These are phyloP conservation scores for Drosophila nr. fundita DNA, from an alignment of 2,888 invertebrate species.

Conservation along the genomic window DNA sequence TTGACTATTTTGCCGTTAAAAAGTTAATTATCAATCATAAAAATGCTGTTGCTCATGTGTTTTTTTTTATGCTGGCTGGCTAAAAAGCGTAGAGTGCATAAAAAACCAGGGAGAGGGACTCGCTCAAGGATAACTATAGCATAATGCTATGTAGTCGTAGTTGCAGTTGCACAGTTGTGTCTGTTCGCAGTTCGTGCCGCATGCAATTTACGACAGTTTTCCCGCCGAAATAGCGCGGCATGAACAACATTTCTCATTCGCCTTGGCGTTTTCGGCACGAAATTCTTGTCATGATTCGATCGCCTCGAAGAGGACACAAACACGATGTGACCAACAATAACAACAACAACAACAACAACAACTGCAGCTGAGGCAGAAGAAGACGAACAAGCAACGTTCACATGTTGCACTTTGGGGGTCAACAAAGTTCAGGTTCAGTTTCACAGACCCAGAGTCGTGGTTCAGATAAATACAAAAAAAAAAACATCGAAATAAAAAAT, in stretches of 20 bases:
- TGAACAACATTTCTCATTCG: conserved; percentile 78
- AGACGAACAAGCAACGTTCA: conserved; percentile 56
- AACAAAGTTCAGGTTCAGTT: conserved; percentile 57
- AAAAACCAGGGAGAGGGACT: conserved; percentile 34
- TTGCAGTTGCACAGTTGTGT: conserved; percentile 7
- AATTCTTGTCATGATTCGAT: conserved; percentile 84
- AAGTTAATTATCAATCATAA: conserved; percentile 71
- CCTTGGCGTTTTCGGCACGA: conserved; percentile 78
- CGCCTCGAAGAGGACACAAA: conserved; percentile 66
- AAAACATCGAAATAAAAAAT: neutral
- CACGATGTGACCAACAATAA: conserved; percentile 64
- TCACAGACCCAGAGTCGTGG: conserved; percentile 60
- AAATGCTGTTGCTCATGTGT: conserved; percentile 51
- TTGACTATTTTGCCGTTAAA: conserved; percentile 59
- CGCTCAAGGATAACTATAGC: conserved; percentile 70
- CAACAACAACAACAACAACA: conserved; percentile 13
- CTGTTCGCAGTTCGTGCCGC: conserved; percentile 74
- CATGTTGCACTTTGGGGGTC: conserved; percentile 73
- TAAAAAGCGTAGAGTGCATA: conserved; percentile 20
- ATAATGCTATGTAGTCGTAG: conserved; percentile 8
- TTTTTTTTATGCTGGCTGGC: neutral
- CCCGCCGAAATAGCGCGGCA: conserved; percentile 78
- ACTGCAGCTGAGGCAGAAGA: conserved; percentile 7
- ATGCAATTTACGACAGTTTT: conserved; percentile 79
- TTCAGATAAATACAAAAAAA: conserved; percentile 33